phyloP scores from a whole-genome alignment of 2,797 vertebrate species.

The Dendrocincla fuliginosa region DNA sequence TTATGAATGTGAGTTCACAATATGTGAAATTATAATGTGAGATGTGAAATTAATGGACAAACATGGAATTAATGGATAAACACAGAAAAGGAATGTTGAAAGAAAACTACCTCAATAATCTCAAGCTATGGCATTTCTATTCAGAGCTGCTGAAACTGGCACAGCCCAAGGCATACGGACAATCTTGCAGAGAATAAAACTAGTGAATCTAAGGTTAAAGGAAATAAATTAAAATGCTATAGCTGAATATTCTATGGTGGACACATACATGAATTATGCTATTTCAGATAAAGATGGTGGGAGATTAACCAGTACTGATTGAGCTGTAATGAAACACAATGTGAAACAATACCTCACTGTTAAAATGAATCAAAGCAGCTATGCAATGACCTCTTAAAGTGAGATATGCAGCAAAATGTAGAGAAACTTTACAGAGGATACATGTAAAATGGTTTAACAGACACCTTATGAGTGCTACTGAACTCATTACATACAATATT shows the following conservation, averaged over 20 bases:
- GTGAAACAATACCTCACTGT: background rate
- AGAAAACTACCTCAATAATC: background rate
- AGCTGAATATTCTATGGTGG: background rate
- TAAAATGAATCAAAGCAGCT: background rate
- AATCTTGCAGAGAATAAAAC: background rate
- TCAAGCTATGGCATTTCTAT: background rate
- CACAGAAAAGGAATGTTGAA: background rate
- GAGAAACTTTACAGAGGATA: background rate
- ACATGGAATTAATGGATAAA: background rate
- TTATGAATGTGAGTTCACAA: background rate
- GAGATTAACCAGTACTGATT: background rate
- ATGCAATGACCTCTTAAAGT: background rate
- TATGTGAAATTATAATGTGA: background rate
- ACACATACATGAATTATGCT: background rate
- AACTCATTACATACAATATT: background rate
- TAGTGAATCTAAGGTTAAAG: background rate
- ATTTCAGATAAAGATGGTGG: background rate
- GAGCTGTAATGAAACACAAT: conserved; percentile 13
- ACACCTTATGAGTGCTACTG: background rate
- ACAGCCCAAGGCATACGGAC: background rate
- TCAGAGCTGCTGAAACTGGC: conserved; percentile 6
- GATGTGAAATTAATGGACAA: background rate
- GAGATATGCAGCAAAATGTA: background rate
- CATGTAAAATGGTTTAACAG: background rate
- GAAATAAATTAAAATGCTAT: conserved; percentile 17